Evolutionary conservation across 2,113 vertebrate genomes (phyloP).

Genomic region (Gymnarchus niloticus): DNA sequence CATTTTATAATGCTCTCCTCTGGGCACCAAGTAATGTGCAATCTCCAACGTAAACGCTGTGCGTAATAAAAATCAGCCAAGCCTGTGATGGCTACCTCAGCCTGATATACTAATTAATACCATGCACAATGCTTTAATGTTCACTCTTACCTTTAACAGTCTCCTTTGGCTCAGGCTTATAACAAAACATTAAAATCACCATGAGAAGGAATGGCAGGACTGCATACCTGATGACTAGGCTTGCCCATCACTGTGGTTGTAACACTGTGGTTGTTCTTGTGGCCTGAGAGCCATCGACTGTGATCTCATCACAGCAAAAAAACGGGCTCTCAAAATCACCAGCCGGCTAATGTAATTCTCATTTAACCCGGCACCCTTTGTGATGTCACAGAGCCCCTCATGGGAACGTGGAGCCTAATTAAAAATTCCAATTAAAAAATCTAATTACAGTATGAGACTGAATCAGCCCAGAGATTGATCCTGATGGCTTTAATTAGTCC

Average conservation of each 20-base stretch:
- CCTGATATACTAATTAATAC: background rate
- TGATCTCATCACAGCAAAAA: background rate
- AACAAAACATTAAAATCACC: too few species aligned
- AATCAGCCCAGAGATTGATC: constrained; percentile 14
- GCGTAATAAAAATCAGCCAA: background rate
- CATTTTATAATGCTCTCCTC: too few species aligned
- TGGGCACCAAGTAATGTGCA: background rate
- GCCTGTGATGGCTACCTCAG: background rate
- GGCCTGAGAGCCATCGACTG: background rate
- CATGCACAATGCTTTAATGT: background rate
- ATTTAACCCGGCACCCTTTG: background rate
- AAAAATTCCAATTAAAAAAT: constrained; percentile 20
- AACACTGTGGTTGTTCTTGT: background rate
- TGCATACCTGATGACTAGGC: background rate
- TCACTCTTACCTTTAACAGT: background rate
- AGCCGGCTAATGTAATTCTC: background rate
- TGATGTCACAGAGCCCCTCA: background rate
- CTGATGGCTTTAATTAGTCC: constrained; percentile 19
- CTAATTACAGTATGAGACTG: constrained; percentile 20
- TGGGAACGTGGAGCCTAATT: background rate
- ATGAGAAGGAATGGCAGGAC: background rate
- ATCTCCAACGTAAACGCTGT: background rate
- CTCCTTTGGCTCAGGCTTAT: background rate
- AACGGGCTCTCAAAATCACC: too few species aligned
- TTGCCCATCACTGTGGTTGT: background rate